phyloP scores from a whole-genome alignment of 1,140 invertebrate genomes.

The Danaus melanippus region DNA sequence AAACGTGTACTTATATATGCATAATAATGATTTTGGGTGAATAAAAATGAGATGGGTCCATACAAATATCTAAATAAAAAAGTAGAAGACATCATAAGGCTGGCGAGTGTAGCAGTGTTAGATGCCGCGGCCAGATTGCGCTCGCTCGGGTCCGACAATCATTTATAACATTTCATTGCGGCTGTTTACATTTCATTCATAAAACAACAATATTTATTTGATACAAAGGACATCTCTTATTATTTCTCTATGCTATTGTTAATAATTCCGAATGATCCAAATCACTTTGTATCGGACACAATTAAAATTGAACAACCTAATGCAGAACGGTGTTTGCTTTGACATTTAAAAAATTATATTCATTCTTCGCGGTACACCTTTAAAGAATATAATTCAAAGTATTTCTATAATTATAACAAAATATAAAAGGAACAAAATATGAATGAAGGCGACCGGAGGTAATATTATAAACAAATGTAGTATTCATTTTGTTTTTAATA shows the following conservation, averaged over 20 bases:
- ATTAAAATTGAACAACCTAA: too few species aligned
- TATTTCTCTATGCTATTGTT: too few species aligned
- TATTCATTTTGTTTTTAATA: conserved; percentile 61
- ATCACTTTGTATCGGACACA: too few species aligned
- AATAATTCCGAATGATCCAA: too few species aligned
- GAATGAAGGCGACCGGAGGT: conserved; percentile 35
- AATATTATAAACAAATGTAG: conserved; percentile 52
- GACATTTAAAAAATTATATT: too few species aligned
- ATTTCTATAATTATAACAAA: too few species aligned
- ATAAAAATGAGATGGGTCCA: conserved; percentile 62
- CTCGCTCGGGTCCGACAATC: conserved; percentile 42
- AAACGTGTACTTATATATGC: conserved; percentile 63
- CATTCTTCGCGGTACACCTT: too few species aligned
- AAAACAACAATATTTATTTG: conserved; percentile 39
- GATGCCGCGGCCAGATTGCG: conserved; percentile 60
- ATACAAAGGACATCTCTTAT: too few species aligned
- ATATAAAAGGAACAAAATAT: conserved; percentile 23
- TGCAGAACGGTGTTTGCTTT: too few species aligned
- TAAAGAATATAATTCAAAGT: too few species aligned
- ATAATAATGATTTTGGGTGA: conserved; percentile 62
- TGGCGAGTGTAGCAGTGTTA: conserved; percentile 31
- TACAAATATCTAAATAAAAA: conserved; percentile 65
- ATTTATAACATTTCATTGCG: conserved; percentile 68
- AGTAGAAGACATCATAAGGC: conserved; percentile 45
- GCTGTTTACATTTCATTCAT: conserved; percentile 69